These are phyloP conservation scores for Aquatica leii DNA, from an alignment of 2,888 invertebrate species.

Conservation along the genomic window DNA sequence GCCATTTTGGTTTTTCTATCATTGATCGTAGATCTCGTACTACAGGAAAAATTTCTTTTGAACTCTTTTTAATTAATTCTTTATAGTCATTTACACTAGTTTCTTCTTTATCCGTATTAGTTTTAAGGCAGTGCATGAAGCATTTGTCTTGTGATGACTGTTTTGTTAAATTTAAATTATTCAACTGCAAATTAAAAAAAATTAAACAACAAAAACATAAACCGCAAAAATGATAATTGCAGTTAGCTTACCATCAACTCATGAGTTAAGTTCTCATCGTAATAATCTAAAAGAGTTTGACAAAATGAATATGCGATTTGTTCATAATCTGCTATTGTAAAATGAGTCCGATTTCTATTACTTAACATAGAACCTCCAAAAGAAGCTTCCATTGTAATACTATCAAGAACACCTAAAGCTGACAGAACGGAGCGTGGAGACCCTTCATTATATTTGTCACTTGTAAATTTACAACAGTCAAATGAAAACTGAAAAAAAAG, in stretches of 20 bases:
- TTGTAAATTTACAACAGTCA: conserved; percentile 92
- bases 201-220: too few species aligned
- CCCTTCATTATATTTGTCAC: conserved; percentile 93
- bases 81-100: conserved; percentile 52
- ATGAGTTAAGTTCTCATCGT: conserved; percentile 66
- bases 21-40: conserved; percentile 58
- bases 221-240: too few species aligned
- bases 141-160: too few species aligned
- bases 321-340: conserved; percentile 80
- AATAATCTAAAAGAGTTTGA: conserved; percentile 91
- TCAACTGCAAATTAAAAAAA: too few species aligned
- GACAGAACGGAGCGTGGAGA: conserved; percentile 94
- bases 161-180: too few species aligned
- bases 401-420: conserved; percentile 94
- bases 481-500: conserved; percentile 79
- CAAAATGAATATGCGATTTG: conserved; percentile 89
- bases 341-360: conserved; percentile 83
- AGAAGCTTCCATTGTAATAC: conserved; percentile 95
- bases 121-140: too few species aligned
- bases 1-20: conserved; percentile 85
- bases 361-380: conserved; percentile 90
- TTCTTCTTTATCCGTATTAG: conserved; percentile 45
- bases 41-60: conserved; percentile 70
- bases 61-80: conserved; percentile 74
- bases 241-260: too few species aligned